Evolutionary conservation across 2,113 vertebrate genomes (phyloP).

Genomic region (Erinaceus europaeus): DNA sequence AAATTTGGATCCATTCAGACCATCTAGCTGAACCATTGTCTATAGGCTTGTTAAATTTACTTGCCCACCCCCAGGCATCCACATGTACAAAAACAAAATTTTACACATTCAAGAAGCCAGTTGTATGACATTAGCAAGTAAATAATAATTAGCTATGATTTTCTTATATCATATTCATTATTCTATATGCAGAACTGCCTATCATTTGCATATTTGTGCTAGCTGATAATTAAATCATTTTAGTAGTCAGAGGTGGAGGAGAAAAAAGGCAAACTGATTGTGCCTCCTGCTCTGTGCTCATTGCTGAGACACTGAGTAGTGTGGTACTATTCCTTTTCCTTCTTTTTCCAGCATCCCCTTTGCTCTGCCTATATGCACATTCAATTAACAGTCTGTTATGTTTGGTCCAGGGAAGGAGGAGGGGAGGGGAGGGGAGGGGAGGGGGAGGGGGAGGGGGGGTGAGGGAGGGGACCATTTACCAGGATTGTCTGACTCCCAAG

Average conservation of each 20-base stretch:
- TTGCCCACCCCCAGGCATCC: not conserved
- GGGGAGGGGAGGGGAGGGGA: no score
- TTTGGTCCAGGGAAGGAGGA: not conserved
- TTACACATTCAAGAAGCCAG: not conserved
- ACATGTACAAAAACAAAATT: not conserved
- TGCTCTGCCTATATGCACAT: not conserved
- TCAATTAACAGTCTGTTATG: not conserved
- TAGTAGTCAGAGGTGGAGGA: no score
- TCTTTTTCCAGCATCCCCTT: not conserved
- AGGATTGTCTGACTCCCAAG: no score
- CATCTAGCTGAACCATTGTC: not conserved
- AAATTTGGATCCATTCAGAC: no score
- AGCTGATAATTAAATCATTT: not conserved
- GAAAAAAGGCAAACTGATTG: not conserved
- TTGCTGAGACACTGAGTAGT: not conserved
- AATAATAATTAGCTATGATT: conserved; percentile 15
- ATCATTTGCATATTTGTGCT: conserved; percentile 18
- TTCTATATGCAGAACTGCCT: not conserved
- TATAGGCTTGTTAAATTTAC: not conserved
- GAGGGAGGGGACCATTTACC: no score
- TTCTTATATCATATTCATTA: not conserved
- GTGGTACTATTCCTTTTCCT: not conserved
- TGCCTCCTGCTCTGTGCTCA: not conserved
- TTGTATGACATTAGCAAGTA: not conserved
- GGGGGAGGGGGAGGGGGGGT: no score